Conservation (phyloP, 2,113 vertebrate species). For the Thalassarche chlororhynchos region DNA sequence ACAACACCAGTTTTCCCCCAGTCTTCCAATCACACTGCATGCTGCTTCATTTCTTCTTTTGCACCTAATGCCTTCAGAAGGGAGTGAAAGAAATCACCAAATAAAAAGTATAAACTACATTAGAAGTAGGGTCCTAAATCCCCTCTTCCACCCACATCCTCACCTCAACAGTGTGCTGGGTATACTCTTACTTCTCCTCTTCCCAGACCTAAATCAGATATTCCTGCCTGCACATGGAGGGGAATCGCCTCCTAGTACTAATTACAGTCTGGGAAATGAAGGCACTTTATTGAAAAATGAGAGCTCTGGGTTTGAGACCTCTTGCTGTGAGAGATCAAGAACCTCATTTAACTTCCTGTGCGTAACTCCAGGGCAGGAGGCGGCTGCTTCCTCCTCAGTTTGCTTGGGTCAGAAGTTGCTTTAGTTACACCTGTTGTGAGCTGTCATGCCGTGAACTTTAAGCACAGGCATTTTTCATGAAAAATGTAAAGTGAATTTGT, state of each 20-base stretch:
- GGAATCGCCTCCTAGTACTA: neutral
- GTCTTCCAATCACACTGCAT: fast-evolving
- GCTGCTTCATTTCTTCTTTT: neutral
- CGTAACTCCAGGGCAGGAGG: neutral
- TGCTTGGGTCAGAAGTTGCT: neutral
- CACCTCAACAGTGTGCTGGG: neutral
- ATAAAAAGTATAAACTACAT: neutral
- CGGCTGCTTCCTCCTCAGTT: neutral
- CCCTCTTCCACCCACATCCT: neutral
- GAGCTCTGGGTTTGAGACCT: neutral
- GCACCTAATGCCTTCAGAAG: neutral
- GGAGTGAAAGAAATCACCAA: neutral
- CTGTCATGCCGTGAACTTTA: neutral
- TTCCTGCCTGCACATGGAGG: neutral
- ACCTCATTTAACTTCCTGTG: neutral
- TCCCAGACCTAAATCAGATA: neutral
- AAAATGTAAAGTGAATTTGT: neutral
- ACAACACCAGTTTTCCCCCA: neutral
- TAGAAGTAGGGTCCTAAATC: neutral
- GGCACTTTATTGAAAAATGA: neutral
- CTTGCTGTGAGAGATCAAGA: neutral
- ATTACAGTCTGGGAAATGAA: neutral
- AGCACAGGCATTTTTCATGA: neutral
- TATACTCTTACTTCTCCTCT: neutral
- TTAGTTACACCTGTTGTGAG: neutral